A percentile compares a stretch with the other conserved stretches of the same genome.
Conservation (phyloP, 2,888 invertebrate species). For the Eurytoma californica region DNA sequence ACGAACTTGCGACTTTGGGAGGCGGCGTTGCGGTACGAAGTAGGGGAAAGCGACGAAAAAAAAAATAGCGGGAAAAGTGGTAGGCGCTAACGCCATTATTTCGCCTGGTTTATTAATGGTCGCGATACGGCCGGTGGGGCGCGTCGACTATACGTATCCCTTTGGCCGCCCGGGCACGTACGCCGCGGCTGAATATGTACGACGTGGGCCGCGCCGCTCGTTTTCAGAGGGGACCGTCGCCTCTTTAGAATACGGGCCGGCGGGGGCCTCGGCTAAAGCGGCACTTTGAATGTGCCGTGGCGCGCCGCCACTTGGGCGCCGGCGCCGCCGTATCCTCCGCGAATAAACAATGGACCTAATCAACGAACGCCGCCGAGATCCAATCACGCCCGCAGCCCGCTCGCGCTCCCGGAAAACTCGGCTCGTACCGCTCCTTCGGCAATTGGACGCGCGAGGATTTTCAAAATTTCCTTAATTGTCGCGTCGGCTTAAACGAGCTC, state of each 20-base stretch:
- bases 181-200: not conserved
- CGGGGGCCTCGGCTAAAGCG: constrained; percentile 9
- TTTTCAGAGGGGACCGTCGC: not conserved
- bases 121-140: constrained; percentile 3
- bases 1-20: not conserved
- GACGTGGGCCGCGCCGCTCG: not conserved
- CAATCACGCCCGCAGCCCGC: not conserved
- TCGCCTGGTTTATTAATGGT: constrained; percentile 44
- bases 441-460: no score
- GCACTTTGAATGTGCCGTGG: constrained; percentile 23
- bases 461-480: no score
- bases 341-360: constrained; percentile 48
- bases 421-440: no score
- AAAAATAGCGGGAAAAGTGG: constrained; percentile 4
- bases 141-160: not conserved
- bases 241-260: constrained; percentile 9
- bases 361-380: constrained; percentile 10
- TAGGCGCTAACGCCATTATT: constrained; percentile 26
- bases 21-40: not conserved
- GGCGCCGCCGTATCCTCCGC: constrained; percentile 7
- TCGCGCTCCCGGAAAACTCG: not conserved
- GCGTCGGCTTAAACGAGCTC: no score
- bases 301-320: constrained; percentile 8
- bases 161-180: not conserved
- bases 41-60: not conserved